These are phyloP conservation scores for Ladona fulva DNA, from an alignment of 1,140 invertebrate species.

Conservation along the genomic window DNA sequence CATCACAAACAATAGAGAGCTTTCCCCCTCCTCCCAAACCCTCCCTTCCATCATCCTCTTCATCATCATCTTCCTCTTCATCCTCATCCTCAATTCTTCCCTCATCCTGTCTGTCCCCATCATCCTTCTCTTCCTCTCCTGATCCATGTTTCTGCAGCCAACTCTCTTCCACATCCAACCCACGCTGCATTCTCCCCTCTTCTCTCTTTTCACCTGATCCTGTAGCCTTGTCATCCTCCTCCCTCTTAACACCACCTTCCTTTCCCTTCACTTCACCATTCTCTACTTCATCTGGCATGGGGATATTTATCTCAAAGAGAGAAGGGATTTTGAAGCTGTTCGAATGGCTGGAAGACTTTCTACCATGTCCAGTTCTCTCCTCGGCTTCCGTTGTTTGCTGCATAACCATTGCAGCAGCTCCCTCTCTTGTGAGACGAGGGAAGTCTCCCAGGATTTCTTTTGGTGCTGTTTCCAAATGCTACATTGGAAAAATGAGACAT, in stretches of 20 bases:
- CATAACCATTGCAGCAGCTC: slow-evolving; percentile 37
- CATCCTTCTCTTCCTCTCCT: background rate
- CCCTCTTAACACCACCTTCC: slow-evolving; percentile 37
- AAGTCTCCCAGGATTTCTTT: slow-evolving; percentile 84
- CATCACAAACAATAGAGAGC: background rate
- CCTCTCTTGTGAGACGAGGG: slow-evolving; percentile 65
- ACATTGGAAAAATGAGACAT: slow-evolving; percentile 20
- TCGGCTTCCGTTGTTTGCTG: slow-evolving; percentile 33
- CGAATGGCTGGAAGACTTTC: slow-evolving; percentile 31
- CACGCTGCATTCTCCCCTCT: slow-evolving; percentile 27
- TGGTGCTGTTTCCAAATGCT: slow-evolving; percentile 82
- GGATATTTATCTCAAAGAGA: slow-evolving; percentile 43
- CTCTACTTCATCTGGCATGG: slow-evolving; percentile 17
- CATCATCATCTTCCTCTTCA: background rate
- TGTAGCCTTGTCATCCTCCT: slow-evolving; percentile 36
- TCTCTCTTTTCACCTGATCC: slow-evolving; percentile 35
- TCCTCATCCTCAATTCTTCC: background rate
- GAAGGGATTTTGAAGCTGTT: slow-evolving; percentile 36
- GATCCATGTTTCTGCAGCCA: background rate
- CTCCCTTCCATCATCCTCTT: background rate
- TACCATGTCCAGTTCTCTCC: slow-evolving; percentile 18
- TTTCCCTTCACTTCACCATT: slow-evolving; percentile 28
- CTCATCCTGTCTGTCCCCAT: background rate
- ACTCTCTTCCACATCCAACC: too few relatives aligned
- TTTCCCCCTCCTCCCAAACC: background rate